A percentile compares a stretch with the other conserved stretches of the same genome.
Conservation (phyloP, 2,797 vertebrate species). For the Oreortyx pictus region DNA sequence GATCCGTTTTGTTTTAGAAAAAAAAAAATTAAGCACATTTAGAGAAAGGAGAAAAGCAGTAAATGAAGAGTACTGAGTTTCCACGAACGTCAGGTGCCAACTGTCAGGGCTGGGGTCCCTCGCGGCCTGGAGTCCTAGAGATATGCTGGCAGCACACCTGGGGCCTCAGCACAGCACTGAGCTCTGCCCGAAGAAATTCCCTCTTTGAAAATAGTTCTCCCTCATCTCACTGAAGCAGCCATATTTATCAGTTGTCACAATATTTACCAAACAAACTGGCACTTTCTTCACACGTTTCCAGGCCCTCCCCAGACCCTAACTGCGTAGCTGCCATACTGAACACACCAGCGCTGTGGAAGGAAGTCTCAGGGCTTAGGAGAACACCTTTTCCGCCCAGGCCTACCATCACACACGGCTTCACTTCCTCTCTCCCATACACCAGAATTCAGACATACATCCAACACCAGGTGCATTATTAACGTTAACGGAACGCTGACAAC, state of each 20-base stretch:
- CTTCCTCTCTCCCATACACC: background rate
- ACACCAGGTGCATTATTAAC: background rate
- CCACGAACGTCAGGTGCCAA: background rate
- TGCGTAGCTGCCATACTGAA: background rate
- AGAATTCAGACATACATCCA: background rate
- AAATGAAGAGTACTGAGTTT: background rate
- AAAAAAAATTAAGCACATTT: background rate
- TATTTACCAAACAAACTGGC: background rate
- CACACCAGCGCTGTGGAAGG: background rate
- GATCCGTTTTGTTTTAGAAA: background rate
- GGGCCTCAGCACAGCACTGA: background rate
- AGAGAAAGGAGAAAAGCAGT: background rate
- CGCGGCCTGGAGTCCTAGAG: accelerated
- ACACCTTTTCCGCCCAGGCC: background rate
- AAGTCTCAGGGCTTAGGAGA: background rate
- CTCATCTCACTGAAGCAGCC: background rate
- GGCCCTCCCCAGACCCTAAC: background rate
- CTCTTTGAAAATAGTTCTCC: background rate
- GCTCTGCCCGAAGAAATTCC: background rate
- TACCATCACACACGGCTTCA: background rate
- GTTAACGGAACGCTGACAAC: background rate
- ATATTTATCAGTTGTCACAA: background rate
- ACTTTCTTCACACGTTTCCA: background rate
- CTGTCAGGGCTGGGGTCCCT: background rate
- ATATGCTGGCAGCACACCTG: accelerated